Percentiles rank a stretch among this genome's conserved stretches.
phyloP scores from a whole-genome alignment of 92 coral and sea anemone genomes.

The Virgularia gustaviana region DNA sequence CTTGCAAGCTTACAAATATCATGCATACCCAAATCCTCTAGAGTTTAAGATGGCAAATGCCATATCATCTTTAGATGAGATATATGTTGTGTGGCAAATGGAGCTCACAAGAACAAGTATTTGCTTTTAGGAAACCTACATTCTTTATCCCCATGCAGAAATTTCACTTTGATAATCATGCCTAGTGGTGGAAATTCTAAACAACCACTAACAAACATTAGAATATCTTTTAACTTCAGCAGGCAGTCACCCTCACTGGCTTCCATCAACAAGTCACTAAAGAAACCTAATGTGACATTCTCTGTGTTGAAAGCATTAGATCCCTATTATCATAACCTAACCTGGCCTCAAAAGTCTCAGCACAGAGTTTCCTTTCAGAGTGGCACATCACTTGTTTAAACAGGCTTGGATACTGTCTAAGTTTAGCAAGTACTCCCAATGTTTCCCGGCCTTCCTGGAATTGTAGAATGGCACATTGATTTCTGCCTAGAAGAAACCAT shows the following conservation, averaged over 20 bases:
- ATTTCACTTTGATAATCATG: slow-evolving; percentile 6
- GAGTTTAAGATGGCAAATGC: slow-evolving; percentile 27
- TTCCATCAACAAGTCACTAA: slow-evolving; percentile 16
- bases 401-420: neutral
- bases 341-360: slow-evolving; percentile 8
- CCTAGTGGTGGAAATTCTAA: slow-evolving; percentile 25
- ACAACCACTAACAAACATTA: slow-evolving; percentile 18
- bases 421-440: neutral
- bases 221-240: slow-evolving; percentile 11
- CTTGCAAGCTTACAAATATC: too few relatives aligned
- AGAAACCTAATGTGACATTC: slow-evolving; percentile 19
- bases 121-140: slow-evolving; percentile 31
- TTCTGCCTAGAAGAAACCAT: neutral
- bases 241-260: slow-evolving; percentile 13
- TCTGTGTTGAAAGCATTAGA: slow-evolving; percentile 18
- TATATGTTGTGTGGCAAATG: neutral
- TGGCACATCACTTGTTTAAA: slow-evolving; percentile 11
- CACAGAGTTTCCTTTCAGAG: neutral
- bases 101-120: too few relatives aligned
- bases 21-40: slow-evolving; percentile 26
- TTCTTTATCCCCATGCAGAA: slow-evolving; percentile 24
- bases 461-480: neutral
- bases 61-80: slow-evolving; percentile 22
- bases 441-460: neutral
- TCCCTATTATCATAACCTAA: slow-evolving; percentile 20